Base-by-base conservation (phyloP, 2,888 invertebrate species). In the Synanthedon andrenaeformis region DNA sequence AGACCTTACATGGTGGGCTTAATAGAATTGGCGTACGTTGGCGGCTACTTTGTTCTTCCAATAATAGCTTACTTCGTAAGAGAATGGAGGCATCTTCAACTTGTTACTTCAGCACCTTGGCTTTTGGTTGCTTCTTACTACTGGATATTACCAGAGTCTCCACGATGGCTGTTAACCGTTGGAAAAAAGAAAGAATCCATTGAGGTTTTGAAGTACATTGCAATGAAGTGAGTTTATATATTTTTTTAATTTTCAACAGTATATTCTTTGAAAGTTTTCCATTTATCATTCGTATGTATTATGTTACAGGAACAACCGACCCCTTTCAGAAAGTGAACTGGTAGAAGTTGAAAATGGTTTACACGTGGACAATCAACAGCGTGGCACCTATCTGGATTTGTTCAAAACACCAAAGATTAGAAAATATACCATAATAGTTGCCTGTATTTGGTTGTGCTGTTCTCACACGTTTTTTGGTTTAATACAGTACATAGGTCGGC, bases 401-500 rank as follows among this genome's bases (percentile, higher is more conserved):
- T 89, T 94, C 56, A 89, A 89, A 54, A 92, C 92, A 0, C 90
- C 91, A 0, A 91, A 91, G 67, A 88, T 94, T 70, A 84, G 94
- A 57, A 64, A 82, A 12, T 93, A 93, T 67, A 92, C 92, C 0
- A 68, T 93, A 2, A 89, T 90, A 51, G 91, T 92, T 62, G 90
- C 91, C 56, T 91, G 91, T 57, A 90, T 92, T 61, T 95, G 95
- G 96, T 82, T 93, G 57, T 93, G 93, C 4, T 93, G 94, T 54
- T 92, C 95, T 5, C 89, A 95, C 72, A 92, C 94, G 52, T 94
- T 94, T 75, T 97, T 94, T 65, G 96, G 96, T 0, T 88, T 96
- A 45, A 92, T 93, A 19, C 94, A 95, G 68, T 95, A 93, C 70
- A 91, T 94, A 52, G 93, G 93, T 0, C 90, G 92, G 57, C 81